Evolutionary conservation across 2,113 vertebrate species (phyloP), one percentile per base, ranked within the genome.

Genomic region (Phyllostomus hastatus): DNA sequence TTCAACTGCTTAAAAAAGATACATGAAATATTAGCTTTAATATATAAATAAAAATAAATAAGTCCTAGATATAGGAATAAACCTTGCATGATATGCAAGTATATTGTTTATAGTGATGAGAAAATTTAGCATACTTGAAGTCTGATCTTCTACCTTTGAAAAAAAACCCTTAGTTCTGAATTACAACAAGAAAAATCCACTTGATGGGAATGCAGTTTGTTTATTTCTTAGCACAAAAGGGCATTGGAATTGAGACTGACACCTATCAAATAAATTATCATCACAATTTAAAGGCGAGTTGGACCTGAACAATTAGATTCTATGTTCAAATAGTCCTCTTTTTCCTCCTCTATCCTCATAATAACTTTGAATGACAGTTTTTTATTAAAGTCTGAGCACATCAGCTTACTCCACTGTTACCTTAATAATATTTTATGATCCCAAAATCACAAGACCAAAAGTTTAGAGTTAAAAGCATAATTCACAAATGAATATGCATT

Each of bases 111-210:
- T 22, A 57, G 6, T 90, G 14, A n/a, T 91, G 46, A 73, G 35
- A n/a, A 82, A 52, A 90, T 91, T 93, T 91, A 73, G 16, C 48
- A 26, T 83, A 31, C 7, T 59, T 95, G 10, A 73, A 87, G 9
- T 84, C 52, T 84, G 41, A 73, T 80, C 28, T 61, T 61, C 41
- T 88, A 7, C 38, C 10, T 69, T 54, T n/a, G n/a, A 83, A 4
- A 76, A 70, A 52, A 64, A 64, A 64, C 73, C 94, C 96, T 97
- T 69, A 94, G 43, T 52, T 97, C 84, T 95, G 90, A 96, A 87
- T 52, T 61, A 78, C 2, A 85, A 67, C 61, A 90, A 86, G 48
- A 94, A 96, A 97, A 97, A 87, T 95, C 48, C 1, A 91, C 61
- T 92, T 79, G 20, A 17, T 91, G 17, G 86, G 73, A 96, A 87